phyloP scores from a whole-genome alignment of 2,797 vertebrate species.

The Microtus californicus region DNA sequence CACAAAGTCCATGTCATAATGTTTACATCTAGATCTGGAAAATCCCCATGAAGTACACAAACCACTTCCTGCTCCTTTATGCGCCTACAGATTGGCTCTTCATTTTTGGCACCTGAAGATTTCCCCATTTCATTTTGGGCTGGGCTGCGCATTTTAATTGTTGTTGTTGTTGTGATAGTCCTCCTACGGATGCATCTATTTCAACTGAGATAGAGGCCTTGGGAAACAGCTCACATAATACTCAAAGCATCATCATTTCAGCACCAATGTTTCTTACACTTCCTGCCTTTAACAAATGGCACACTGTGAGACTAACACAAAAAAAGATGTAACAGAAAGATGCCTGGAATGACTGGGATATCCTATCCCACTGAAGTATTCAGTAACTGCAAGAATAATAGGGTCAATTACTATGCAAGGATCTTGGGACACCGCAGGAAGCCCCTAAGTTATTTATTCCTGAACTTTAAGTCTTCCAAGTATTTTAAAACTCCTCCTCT shows the following conservation, averaged over 20 bases:
- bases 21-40: not conserved
- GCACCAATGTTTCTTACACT: not conserved
- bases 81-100: constrained; percentile 29
- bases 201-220: constrained; percentile 38
- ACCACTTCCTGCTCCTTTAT: constrained; percentile 4
- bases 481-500: not conserved
- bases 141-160: constrained; percentile 33
- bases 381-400: not conserved
- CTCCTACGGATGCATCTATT: constrained; percentile 18
- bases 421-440: not conserved
- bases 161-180: not conserved
- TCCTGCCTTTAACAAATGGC: constrained; percentile 25
- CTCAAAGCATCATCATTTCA: constrained; percentile 47
- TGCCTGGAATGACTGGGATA: not conserved
- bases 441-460: not conserved
- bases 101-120: not conserved
- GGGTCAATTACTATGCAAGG: not conserved
- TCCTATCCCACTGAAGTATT: not conserved
- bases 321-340: constrained; percentile 4
- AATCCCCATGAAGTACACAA: not conserved
- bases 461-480: constrained; percentile 36
- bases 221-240: constrained; percentile 29
- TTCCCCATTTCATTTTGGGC: constrained; percentile 35
- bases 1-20: not conserved
- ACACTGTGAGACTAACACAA: not conserved